These are phyloP conservation scores for Onychostruthus taczanowskii DNA, from an alignment of 2,113 vertebrate genomes.

Conservation along the genomic window DNA sequence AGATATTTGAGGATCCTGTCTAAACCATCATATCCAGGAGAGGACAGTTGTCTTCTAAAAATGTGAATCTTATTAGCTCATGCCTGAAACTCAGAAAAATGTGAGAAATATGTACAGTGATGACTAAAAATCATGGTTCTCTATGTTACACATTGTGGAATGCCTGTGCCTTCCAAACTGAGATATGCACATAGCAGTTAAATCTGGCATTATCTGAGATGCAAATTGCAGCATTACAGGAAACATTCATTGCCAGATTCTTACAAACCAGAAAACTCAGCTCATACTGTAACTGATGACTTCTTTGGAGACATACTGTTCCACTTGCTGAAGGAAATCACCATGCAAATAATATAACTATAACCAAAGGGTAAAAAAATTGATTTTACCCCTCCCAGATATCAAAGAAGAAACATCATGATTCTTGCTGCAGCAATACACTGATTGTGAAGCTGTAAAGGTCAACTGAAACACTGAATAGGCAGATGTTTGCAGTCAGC, in stretches of 20 bases:
- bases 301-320: not conserved
- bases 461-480: not conserved
- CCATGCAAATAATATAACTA: not conserved
- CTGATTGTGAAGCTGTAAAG: not conserved
- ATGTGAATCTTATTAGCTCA: not conserved
- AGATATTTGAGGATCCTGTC: not conserved
- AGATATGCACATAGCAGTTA: not conserved
- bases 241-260: not conserved
- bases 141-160: not conserved
- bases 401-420: not conserved
- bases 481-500: not conserved
- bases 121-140: not conserved
- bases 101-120: not conserved
- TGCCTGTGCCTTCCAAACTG: not conserved
- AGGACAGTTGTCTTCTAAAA: not conserved
- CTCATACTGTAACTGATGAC: not conserved
- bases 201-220: not conserved
- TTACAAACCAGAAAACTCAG: not conserved
- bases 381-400: constrained; percentile 8
- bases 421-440: not conserved
- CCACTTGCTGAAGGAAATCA: not conserved
- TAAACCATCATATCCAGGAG: not conserved
- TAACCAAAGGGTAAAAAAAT: not conserved
- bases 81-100: not conserved
- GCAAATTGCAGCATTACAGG: not conserved